Evolutionary conservation across 2,888 invertebrate genomes (phyloP), one percentile per base, ranked within the genome.

Genomic region (Lamproptera curius): DNA sequence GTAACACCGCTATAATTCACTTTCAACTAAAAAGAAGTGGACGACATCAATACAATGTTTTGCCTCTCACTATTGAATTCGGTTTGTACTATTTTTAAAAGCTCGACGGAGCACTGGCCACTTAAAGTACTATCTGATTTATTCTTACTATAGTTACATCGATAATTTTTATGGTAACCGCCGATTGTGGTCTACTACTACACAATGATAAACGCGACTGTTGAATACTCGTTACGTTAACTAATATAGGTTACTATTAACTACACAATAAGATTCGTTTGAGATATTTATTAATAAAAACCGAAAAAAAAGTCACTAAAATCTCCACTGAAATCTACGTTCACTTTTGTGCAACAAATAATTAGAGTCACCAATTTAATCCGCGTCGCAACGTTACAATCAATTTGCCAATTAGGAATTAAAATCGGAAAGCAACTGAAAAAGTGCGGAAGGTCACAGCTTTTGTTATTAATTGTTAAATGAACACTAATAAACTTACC

Each of bases 401-500:
- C 5, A 42, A 42, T n/a, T 38, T 17, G 14, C 11, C 35, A 14
- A 38, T 20, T 38, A 42, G 34, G 5, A 14, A 33, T 11, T 28
- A 47, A 38, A 39, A 16, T 37, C 20, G 16, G 48, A 38, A 47
- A 47, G 17, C 16, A 37, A 15, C 26, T 43, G 42, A 48, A 48
- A 43, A 43, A 47, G 13, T 34, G 13, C 16, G 16, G 42, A 43
- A 43, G 48, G 48, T 43, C 48, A 35, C 41, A 26, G n/a, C 37
- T 35, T 35, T 28, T 6, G 1, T 14, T 26, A 26, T 39, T 48
- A 11, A 38, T 1, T 28, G n/a, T n/a, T n/a, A n/a, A n/a, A n/a
- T n/a, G n/a, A n/a, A n/a, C 42, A 48, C 17, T 11, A 39, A 39
- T 48, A 39, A 31, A 85, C 88, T 89, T 73, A 89, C 89, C 88